A percentile compares a stretch with the other conserved stretches of the same genome.
Conservation (phyloP, 2,113 vertebrate species). For the Calypte anna region DNA sequence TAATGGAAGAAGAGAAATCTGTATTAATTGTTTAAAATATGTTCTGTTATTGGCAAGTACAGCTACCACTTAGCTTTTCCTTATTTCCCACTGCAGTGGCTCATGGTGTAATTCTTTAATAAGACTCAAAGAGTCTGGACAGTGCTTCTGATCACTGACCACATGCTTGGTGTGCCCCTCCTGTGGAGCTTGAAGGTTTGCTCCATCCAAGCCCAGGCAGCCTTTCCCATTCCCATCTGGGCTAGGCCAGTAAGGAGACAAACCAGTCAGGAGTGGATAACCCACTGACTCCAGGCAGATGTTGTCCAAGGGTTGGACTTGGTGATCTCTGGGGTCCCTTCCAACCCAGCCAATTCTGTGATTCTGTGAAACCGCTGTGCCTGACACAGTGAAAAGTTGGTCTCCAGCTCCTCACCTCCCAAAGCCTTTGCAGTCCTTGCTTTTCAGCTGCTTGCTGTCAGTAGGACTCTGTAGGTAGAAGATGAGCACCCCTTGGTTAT, state of each 20-base stretch:
- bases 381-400: neutral
- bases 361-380: neutral
- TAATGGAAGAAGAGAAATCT: neutral
- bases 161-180: neutral
- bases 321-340: no score
- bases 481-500: neutral
- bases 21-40: neutral
- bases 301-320: neutral
- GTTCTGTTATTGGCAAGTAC: neutral
- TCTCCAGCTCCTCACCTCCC: neutral
- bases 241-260: neutral
- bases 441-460: neutral
- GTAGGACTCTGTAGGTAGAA: neutral
- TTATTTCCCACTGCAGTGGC: neutral
- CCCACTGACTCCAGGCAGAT: neutral
- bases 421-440: neutral
- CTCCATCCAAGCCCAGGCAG: neutral
- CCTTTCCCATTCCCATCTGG: neutral
- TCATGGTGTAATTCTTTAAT: neutral
- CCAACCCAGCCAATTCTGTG: no score
- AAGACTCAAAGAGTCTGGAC: neutral
- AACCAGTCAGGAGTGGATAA: neutral
- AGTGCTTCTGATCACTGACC: neutral
- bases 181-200: neutral
- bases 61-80: neutral